These are phyloP conservation scores for Melangyna quadrimaculata DNA, from an alignment of 2,888 invertebrate genomes.

Conservation along the genomic window DNA sequence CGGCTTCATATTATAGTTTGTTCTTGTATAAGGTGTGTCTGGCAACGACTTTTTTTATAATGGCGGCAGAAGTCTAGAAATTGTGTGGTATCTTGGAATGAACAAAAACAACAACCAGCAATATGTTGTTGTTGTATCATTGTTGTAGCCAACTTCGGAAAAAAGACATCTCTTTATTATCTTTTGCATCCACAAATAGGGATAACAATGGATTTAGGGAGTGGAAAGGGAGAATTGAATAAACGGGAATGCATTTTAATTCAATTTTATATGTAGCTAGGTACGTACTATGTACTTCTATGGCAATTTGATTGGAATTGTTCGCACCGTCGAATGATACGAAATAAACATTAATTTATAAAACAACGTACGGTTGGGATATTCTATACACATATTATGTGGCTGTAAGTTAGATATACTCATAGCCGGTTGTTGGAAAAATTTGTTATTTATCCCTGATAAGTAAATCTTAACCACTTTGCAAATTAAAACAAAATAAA, in stretches of 20 bases:
- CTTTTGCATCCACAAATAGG: slow-evolving; percentile 44
- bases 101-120: neutral
- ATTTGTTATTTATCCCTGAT: neutral
- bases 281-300: slow-evolving; percentile 44
- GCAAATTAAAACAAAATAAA: too few relatives aligned
- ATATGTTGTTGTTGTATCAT: slow-evolving; percentile 28
- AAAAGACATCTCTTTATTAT: slow-evolving; percentile 63
- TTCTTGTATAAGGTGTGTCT: slow-evolving; percentile 64
- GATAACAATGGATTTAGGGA: slow-evolving; percentile 41
- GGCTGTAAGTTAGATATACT: slow-evolving; percentile 16
- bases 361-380: neutral
- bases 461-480: neutral
- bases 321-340: neutral
- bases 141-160: slow-evolving; percentile 23
- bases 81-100: neutral
- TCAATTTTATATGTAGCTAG: neutral
- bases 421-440: neutral
- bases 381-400: too few relatives aligned
- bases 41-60: slow-evolving; percentile 7
- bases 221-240: slow-evolving; percentile 8
- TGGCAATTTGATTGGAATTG: slow-evolving; percentile 48
- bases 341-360: neutral
- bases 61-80: neutral
- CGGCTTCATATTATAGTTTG: slow-evolving; percentile 23
- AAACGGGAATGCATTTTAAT: slow-evolving; percentile 22